Evolutionary conservation across 2,888 invertebrate species (phyloP), one percentile per base, ranked within the genome.

Genomic region (Thereva unica): DNA sequence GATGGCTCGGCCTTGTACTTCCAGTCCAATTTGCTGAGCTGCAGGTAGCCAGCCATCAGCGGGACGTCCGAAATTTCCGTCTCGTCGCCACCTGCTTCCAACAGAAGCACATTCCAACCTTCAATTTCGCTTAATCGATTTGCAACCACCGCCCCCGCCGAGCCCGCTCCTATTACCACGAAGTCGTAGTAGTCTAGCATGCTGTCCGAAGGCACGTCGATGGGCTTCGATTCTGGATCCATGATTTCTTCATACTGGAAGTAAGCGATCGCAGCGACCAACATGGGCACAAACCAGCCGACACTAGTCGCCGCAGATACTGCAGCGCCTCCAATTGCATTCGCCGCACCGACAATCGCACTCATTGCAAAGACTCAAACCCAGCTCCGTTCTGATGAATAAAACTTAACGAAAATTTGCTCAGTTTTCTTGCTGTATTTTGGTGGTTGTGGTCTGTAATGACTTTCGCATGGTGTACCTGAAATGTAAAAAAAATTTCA

Each of bases 1-100:
- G 92, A 90, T 0, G 95, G 93, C 77, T 95, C 95, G 1, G 93
- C 93, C 80, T 95, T 95, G 78, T 94, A 95, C 76, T 92, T 89
- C 95, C 95, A 95, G 78, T 95, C 95, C 61, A 95, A 83, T 76
- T 92, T 88, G 70, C 92, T 93, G 7, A 93, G 83, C 78, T 95
- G 94, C 64, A 95, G 82, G 75, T 93, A 95, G 0, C 91, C 93
- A 0, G 95, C 94, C 76, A 95, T 85, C 3, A 93, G 82, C 0
- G 94, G 94, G 1, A 94, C 93, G 75, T 95, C 94, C 0, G 93
- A 92, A 74, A 94, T 89, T 80, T 94, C 94, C 0, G 93, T 93
- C 81, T 95, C 94, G 80, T 94, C 93, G 1, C 92, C 92, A 1
- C 94, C 94, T 1, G 93, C 94, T 81, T 95, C 94, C 71, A 95